Percentiles rank a stretch among this genome's conserved stretches.
Conservation (phyloP, 1,140 invertebrate species). For the Eriosoma lanigerum region DNA sequence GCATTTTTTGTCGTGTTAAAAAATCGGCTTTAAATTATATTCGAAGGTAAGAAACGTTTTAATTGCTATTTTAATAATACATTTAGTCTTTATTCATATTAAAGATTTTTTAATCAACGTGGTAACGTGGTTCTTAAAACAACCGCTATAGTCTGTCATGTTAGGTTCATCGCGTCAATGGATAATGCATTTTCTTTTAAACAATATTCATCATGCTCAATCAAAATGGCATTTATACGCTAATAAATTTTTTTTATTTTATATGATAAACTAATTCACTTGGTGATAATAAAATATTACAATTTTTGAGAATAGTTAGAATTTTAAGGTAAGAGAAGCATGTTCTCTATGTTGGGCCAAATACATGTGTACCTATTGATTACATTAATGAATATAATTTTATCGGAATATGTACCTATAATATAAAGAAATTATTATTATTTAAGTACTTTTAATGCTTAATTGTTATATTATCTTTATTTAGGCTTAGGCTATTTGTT, state of each 20-base stretch:
- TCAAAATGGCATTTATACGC: background rate
- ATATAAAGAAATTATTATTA: background rate
- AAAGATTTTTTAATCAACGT: background rate
- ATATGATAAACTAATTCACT: background rate
- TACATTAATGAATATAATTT: background rate
- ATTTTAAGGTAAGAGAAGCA: too few relatives aligned
- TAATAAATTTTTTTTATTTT: background rate
- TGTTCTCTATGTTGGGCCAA: too few relatives aligned
- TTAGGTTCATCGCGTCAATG: too few relatives aligned
- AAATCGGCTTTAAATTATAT: background rate
- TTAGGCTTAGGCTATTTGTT: constrained; percentile 40
- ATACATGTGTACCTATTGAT: too few relatives aligned
- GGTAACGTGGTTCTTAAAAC: constrained; percentile 17
- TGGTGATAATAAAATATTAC: background rate
- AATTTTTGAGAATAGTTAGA: background rate
- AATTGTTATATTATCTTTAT: background rate
- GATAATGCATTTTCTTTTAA: background rate
- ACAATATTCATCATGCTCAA: background rate
- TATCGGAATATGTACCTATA: background rate
- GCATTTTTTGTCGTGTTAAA: too few relatives aligned
- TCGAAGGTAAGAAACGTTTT: constrained; percentile 9
- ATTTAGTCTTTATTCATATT: background rate
- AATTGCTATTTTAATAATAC: background rate
- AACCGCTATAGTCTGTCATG: background rate
- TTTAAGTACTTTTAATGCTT: background rate